Conservation (phyloP, 2,888 invertebrate genomes). For the Pristionchus fissidentatus region DNA sequence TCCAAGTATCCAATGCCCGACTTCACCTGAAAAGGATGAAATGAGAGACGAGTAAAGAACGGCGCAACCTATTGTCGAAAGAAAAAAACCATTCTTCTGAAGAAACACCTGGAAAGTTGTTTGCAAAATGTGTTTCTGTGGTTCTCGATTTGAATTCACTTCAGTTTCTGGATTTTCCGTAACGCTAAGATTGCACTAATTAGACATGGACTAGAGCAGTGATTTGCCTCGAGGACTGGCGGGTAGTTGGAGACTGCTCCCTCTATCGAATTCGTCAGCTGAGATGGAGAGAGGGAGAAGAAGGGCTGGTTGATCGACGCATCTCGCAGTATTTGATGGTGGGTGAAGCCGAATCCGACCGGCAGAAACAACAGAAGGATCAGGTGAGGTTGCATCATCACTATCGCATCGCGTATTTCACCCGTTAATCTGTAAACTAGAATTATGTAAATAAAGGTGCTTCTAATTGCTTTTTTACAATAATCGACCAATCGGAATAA, state of each 20-base stretch:
- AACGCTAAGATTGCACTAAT: too few relatives aligned
- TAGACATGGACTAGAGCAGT: too few relatives aligned
- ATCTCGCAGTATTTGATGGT: conserved; percentile 6
- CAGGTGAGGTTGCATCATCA: not conserved
- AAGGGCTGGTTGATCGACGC: conserved; percentile 27
- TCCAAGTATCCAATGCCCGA: conserved; percentile 71
- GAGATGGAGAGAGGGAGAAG: conserved; percentile 5
- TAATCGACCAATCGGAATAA: too few relatives aligned
- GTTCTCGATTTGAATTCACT: too few relatives aligned
- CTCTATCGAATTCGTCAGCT: conserved; percentile 27
- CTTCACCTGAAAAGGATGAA: conserved; percentile 71
- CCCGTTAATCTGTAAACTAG: not conserved
- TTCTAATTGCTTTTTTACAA: too few relatives aligned
- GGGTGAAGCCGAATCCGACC: not conserved
- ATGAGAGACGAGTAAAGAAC: too few relatives aligned
- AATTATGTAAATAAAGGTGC: not conserved
- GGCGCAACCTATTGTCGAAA: too few relatives aligned
- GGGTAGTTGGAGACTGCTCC: conserved; percentile 14
- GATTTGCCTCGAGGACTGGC: conserved; percentile 57
- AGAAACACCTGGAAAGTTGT: too few relatives aligned
- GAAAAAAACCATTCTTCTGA: too few relatives aligned
- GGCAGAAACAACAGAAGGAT: not conserved
- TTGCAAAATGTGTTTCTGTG: too few relatives aligned
- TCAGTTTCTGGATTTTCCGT: too few relatives aligned
- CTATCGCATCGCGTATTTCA: not conserved